These are phyloP conservation scores for Gymnothorax reevesii DNA, from an alignment of 2,797 vertebrate genomes.

Conservation along the genomic window DNA sequence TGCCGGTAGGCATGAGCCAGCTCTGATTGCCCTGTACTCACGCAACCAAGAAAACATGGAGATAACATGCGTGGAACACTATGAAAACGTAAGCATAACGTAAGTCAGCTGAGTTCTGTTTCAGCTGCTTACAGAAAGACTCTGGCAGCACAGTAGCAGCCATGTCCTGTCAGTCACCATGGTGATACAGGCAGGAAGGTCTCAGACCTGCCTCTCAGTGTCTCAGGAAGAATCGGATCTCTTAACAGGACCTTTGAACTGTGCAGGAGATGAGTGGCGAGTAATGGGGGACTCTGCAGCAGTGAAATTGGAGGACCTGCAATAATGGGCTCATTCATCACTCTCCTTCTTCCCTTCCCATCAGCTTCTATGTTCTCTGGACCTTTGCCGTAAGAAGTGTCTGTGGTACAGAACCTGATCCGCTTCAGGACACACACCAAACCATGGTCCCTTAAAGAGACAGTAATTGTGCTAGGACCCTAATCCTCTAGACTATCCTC, in stretches of 20 bases:
- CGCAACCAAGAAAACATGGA: neutral
- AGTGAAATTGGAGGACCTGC: constrained; percentile 58
- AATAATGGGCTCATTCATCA: constrained; percentile 63
- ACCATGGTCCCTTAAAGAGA: neutral
- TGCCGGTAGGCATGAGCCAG: neutral
- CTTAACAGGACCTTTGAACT: constrained; percentile 55
- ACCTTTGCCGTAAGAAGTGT: constrained; percentile 38
- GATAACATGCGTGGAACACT: neutral
- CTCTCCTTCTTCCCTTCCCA: constrained; percentile 20
- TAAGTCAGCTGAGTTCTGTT: neutral
- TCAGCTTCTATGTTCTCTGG: constrained; percentile 46
- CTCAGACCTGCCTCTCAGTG: neutral
- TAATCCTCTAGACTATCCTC: too few species aligned
- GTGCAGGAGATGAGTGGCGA: constrained; percentile 49
- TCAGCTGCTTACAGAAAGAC: neutral
- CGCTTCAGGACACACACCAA: neutral
- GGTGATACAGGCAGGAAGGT: neutral
- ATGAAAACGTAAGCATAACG: neutral
- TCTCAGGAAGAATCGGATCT: constrained; percentile 21
- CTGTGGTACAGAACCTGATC: constrained; percentile 33
- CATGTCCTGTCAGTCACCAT: neutral
- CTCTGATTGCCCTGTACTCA: neutral
- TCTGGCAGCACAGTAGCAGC: neutral
- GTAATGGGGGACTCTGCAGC: constrained; percentile 45
- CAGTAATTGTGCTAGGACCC: neutral